Conservation (phyloP, 2,797 vertebrate genomes). For the Acrossocheilus fasciatus region DNA sequence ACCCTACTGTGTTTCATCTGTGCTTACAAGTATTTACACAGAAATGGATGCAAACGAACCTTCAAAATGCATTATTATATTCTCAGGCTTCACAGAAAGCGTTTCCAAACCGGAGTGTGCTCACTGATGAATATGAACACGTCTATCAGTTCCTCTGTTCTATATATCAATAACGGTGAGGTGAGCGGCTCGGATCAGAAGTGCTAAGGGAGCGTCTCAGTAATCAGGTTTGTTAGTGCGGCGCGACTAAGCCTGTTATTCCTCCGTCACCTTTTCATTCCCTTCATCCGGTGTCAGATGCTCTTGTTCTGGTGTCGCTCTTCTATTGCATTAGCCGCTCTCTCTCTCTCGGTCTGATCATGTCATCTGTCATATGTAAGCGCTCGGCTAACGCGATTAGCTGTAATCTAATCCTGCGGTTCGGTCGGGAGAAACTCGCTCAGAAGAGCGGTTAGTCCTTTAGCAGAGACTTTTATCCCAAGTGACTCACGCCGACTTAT, state of each 20-base stretch:
- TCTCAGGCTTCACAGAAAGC: background rate
- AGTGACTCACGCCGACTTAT: background rate
- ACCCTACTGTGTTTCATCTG: background rate
- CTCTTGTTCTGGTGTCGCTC: conserved; percentile 80
- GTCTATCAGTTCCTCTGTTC: background rate
- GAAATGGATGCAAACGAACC: background rate
- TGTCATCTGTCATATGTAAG: conserved; percentile 72
- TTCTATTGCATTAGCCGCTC: conserved; percentile 77
- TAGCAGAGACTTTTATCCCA: background rate
- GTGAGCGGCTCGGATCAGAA: background rate
- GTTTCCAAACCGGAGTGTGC: background rate
- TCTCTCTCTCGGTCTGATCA: conserved; percentile 71
- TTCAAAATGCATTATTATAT: background rate
- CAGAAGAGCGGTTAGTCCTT: background rate
- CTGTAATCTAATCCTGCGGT: conserved; percentile 73
- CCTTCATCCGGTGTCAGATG: conserved; percentile 60
- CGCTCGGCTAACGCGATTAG: conserved; percentile 72
- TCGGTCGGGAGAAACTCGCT: background rate
- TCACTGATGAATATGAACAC: background rate
- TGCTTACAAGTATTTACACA: too few species aligned
- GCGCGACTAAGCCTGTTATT: conserved; percentile 54
- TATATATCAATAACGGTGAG: background rate
- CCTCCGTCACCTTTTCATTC: conserved; percentile 67
- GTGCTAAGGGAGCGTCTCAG: background rate
- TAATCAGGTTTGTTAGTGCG: conserved; percentile 46